Evolutionary conservation across 1,140 invertebrate genomes (phyloP).

Genomic region (Hestina assimilis): DNA sequence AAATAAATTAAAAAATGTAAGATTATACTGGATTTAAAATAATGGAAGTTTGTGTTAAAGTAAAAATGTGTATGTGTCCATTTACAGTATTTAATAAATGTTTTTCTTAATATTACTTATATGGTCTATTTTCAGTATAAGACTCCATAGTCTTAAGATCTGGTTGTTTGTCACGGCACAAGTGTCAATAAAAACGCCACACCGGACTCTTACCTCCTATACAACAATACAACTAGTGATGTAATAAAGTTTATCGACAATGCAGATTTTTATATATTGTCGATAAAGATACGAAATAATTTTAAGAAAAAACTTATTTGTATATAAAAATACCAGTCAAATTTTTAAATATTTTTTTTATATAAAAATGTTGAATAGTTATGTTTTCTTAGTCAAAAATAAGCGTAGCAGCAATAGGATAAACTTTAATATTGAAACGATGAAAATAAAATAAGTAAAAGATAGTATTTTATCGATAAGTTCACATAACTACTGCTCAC

Average conservation of each 20-base stretch:
- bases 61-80: neutral
- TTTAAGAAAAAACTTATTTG: neutral
- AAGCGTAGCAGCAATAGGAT: neutral
- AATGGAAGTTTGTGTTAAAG: neutral
- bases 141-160: constrained; percentile 24
- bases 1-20: constrained; percentile 11
- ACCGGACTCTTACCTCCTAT: constrained; percentile 67
- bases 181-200: constrained; percentile 78
- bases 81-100: neutral
- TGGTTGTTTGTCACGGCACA: constrained; percentile 71
- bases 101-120: too few species aligned
- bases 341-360: too few species aligned
- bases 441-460: neutral
- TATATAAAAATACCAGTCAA: too few species aligned
- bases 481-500: constrained; percentile 52
- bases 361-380: too few species aligned
- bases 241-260: constrained; percentile 9
- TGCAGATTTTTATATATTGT: constrained; percentile 1
- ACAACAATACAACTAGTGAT: constrained; percentile 47
- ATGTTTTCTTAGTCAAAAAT: too few species aligned
- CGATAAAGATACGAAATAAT: neutral
- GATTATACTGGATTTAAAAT: neutral
- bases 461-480: constrained; percentile 23
- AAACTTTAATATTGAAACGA: neutral
- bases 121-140: constrained; percentile 11